Evolutionary conservation across 1,140 invertebrate species (phyloP).

Genomic region (Thereuonema tuberculata): DNA sequence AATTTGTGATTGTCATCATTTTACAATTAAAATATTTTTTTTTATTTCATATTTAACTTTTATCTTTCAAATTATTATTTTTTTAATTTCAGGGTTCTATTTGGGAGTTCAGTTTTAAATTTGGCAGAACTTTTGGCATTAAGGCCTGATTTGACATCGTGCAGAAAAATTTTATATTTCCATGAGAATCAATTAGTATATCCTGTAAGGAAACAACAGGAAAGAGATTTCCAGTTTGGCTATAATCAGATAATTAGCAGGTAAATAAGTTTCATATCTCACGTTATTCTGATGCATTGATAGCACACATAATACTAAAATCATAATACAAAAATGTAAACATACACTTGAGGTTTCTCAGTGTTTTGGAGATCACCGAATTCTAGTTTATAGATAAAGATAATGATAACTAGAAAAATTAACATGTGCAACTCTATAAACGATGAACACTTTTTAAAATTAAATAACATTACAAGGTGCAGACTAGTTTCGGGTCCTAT

Average conservation of each 20-base stretch:
- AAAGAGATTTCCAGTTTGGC: constrained; percentile 60
- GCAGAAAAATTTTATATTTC: constrained; percentile 57
- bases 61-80: constrained; percentile 6
- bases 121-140: constrained; percentile 52
- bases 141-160: constrained; percentile 42
- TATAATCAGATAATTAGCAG: constrained; percentile 60
- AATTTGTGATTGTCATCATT: background rate
- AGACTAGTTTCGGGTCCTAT: too few species aligned
- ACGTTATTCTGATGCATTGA: constrained; percentile 44
- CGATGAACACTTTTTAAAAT: too few species aligned
- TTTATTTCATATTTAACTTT: too few species aligned
- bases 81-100: constrained; percentile 37
- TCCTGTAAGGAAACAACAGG: constrained; percentile 48
- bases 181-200: constrained; percentile 67
- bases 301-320: constrained; percentile 5
- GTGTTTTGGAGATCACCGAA: too few species aligned
- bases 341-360: too few species aligned
- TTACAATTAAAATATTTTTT: background rate
- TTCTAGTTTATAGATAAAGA: too few species aligned
- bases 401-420: too few species aligned
- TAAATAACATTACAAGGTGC: too few species aligned
- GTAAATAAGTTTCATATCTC: too few species aligned
- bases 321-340: background rate
- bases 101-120: constrained; percentile 56
- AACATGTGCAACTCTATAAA: too few species aligned